phyloP scores from a whole-genome alignment of 2,888 invertebrate species.

The Thumatha senex region DNA sequence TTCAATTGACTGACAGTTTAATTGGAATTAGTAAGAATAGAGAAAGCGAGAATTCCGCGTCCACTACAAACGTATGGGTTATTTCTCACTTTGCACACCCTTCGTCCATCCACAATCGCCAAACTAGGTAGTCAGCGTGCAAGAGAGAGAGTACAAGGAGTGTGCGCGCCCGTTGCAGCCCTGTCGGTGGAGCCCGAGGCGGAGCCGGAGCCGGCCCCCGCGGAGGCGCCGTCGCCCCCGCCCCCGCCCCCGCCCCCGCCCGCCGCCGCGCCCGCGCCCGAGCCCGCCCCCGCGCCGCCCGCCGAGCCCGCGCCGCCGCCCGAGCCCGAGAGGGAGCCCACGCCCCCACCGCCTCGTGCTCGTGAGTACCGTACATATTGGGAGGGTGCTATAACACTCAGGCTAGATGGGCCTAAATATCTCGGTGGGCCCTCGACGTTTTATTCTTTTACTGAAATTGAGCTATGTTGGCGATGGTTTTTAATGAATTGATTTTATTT shows the following conservation, averaged over 20 bases:
- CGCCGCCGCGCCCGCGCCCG: conserved; percentile 38
- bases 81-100: too few species aligned
- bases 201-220: neutral
- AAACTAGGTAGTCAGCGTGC: too few species aligned
- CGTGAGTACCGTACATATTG: neutral
- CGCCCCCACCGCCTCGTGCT: conserved; percentile 49
- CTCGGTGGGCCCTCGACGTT: neutral
- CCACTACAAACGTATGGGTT: too few species aligned
- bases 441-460: neutral
- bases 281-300: conserved; percentile 18
- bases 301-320: conserved; percentile 33
- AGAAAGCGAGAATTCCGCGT: too few species aligned
- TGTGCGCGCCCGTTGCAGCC: too few species aligned
- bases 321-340: conserved; percentile 48
- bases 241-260: conserved; percentile 23
- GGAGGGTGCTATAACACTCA: neutral
- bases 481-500: too few species aligned
- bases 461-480: too few species aligned
- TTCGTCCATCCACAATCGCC: too few species aligned
- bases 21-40: too few species aligned
- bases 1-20: too few species aligned
- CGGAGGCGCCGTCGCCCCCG: too few species aligned
- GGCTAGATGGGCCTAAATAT: neutral
- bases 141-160: too few species aligned
- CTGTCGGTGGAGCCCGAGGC: conserved; percentile 55